Evolutionary conservation across 2,797 vertebrate genomes (phyloP).

Genomic region (Sebastiscus tertius): DNA sequence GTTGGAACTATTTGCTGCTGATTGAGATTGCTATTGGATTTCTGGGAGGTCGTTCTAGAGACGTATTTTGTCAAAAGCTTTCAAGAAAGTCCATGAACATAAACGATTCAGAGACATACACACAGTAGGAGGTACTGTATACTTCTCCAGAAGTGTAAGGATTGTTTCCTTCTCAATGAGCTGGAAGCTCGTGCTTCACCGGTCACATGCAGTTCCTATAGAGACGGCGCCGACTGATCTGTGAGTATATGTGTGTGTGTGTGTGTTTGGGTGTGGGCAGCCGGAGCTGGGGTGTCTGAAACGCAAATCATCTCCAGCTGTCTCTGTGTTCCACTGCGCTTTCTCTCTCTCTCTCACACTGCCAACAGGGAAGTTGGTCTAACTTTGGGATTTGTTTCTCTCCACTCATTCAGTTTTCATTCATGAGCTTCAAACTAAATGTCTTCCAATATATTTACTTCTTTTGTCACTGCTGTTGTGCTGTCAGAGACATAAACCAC

Average conservation of each 20-base stretch:
- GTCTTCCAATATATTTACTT: background rate
- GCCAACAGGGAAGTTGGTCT: background rate
- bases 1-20: background rate
- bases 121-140: background rate
- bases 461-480: background rate
- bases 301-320: constrained; percentile 66
- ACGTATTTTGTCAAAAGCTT: background rate
- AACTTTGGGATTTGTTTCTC: background rate
- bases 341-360: background rate
- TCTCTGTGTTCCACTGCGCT: constrained; percentile 19
- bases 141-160: background rate
- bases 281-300: constrained; percentile 34
- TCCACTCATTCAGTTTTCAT: background rate
- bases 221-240: constrained; percentile 59
- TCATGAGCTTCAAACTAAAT: background rate
- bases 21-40: background rate
- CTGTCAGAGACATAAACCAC: background rate
- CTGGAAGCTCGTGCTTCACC: constrained; percentile 55
- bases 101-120: background rate
- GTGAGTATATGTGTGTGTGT: constrained; percentile 15
- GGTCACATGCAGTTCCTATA: constrained; percentile 70
- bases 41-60: background rate
- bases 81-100: background rate
- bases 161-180: constrained; percentile 24
- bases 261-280: constrained; percentile 43